Evolutionary conservation across 1,140 invertebrate genomes (phyloP), one percentile per base, ranked within the genome.

Genomic region (Scaptomyza pallida): DNA sequence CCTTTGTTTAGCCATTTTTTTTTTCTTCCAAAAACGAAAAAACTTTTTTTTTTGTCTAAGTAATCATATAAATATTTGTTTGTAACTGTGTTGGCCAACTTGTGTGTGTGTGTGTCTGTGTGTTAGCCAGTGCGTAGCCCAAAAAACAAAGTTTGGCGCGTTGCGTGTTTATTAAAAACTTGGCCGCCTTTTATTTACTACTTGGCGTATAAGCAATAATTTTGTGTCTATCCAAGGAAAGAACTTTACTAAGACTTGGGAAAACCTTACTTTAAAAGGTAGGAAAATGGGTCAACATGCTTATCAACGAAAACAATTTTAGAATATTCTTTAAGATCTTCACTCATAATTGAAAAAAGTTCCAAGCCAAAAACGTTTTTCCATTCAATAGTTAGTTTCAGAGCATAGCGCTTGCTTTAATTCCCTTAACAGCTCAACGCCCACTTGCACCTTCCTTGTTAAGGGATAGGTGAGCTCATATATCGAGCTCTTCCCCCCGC

Each of bases 61-160:
- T 81, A 82, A 86, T 86, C 82, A 86, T 81, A 86, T 86, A 88
- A 88, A 88, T 88, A 81, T 85, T 85, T 75, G 44, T 63, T 56
- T 68, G 70, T 44, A 60, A 70, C 33, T 73, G 48, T 69, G 71
- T 78, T 85, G 47, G 65, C 56, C 54, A 43, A 47, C 16, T 16
- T 56, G 33, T 40, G 13, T 44, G 12, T 45, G 41, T 56, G 23
- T 59, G 43, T 52, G 60, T 78, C 5, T 52, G 21, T 65, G 30
- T 60, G 55, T 13, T 19, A 37, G 2, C 2, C 30, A 23, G 13
- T 16, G 43, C 43, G 19, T 37, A 40, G 47, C 41, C 51, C 54
- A 44, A 47, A 72, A 67, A 68, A 65, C 17, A 78, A 85, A 73
- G 30, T 88, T 75, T 75, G 69, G 67, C 75, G 75, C 70, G 76